Conservation (phyloP, 2,113 vertebrate genomes). For the Alethe castanea region DNA sequence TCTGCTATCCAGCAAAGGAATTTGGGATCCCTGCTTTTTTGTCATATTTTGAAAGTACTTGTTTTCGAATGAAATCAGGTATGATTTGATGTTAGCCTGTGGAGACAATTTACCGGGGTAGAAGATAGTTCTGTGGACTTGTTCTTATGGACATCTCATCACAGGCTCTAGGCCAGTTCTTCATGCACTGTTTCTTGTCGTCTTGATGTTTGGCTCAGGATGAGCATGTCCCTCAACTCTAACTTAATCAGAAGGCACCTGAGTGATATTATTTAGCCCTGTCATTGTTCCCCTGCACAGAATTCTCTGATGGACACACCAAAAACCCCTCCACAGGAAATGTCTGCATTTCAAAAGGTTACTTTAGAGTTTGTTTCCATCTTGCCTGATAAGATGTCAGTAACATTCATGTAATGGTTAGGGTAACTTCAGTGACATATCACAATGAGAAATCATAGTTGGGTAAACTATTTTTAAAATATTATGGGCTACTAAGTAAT, state of each 20-base stretch:
- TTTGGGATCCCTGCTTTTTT: rapidly evolving
- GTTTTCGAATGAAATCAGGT: not conserved
- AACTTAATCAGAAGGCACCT: not conserved
- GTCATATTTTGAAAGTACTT: not conserved
- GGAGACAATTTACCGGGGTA: not conserved
- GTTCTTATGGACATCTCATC: not conserved
- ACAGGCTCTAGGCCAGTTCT: not conserved
- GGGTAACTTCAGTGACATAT: not conserved
- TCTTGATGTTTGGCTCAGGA: not conserved
- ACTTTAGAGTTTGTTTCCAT: not conserved
- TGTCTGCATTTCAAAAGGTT: not conserved
- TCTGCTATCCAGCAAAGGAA: rapidly evolving
- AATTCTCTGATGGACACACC: not conserved
- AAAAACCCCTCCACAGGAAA: not conserved
- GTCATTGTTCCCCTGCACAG: not conserved
- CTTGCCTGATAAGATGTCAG: not conserved
- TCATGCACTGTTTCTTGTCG: not conserved
- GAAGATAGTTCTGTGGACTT: not conserved
- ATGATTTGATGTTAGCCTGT: not conserved
- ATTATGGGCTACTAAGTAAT: not conserved
- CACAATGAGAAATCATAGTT: not conserved
- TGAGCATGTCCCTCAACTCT: not conserved
- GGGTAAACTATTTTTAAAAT: not conserved
- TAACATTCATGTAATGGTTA: not conserved
- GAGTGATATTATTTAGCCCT: not conserved